Evolutionary conservation across 2,797 vertebrate genomes (phyloP), one percentile per base, ranked within the genome.

Genomic region (Oryzias dopingdopingensis): DNA sequence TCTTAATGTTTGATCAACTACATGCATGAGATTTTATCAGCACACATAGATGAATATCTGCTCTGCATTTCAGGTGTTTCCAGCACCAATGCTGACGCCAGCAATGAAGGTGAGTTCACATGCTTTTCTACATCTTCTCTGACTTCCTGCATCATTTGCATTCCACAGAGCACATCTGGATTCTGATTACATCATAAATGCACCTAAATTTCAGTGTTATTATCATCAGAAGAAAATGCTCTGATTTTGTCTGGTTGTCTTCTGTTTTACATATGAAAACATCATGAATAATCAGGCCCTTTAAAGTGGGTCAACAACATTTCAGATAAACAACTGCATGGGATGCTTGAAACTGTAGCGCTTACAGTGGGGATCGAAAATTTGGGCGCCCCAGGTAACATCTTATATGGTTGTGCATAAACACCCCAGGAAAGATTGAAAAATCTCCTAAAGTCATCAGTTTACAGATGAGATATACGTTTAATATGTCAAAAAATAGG

Each of bases 81-180:
- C 48, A 65, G 72, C 49, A 24, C 24, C 40, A 78, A 86, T 42
- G 70, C 65, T 51, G 83, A 56, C 59, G 82, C 77, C 83, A 85
- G 85, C 82, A 81, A 77, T 50, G 76, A 60, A 81, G 87, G 91
- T 91, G 73, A 86, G 81, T 69, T 16, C 40, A 65, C 10, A 57
- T 52, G 18, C 7, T 18, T 37, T 20, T 56, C 4, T 26, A 18
- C 7, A 37, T 20, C 7, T 15, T 20, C 53, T 45, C 23, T n/a
- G 18, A 18, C 26, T 29, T n/a, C 14, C 54, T 20, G 23, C 17
- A 24, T 52, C 37, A 52, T 40, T 51, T 13, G n/a, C 51, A 50
- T 43, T 59, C 57, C 56, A 55, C 48, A 26, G 41, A 12, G 23
- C 32, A 42, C 43, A 41, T 72, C 52, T 55, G 24, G 4, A 1